Percentiles rank a stretch among this genome's conserved stretches.
These are phyloP conservation scores for Euclidia mi DNA, from an alignment of 2,888 invertebrate species.

Conservation along the genomic window DNA sequence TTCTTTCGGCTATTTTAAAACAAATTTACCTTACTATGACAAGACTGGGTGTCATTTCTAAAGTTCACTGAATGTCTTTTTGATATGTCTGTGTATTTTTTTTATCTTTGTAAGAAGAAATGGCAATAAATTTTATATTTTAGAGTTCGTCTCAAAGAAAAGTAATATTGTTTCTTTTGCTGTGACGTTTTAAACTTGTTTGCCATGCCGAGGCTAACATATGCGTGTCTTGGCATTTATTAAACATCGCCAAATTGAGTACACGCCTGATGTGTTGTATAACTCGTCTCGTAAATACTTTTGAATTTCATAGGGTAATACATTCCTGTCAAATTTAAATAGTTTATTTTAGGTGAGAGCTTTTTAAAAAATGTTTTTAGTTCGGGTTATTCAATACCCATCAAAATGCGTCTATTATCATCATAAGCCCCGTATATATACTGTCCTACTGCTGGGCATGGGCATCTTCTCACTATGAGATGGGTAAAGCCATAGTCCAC, in stretches of 20 bases:
- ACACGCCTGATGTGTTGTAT: constrained; percentile 30
- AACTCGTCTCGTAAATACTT: constrained; percentile 29
- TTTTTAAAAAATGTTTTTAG: too few relatives aligned
- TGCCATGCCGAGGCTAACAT: constrained; percentile 39
- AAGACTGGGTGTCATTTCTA: constrained; percentile 9
- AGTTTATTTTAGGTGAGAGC: not conserved
- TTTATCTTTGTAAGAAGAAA: constrained; percentile 45
- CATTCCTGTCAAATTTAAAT: constrained; percentile 20
- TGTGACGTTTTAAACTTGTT: constrained; percentile 53
- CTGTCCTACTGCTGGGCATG: too few relatives aligned
- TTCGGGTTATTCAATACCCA: too few relatives aligned
- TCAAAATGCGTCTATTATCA: too few relatives aligned
- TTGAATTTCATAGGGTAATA: constrained; percentile 19
- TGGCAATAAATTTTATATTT: constrained; percentile 54
- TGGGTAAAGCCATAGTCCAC: too few relatives aligned
- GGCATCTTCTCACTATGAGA: too few relatives aligned
- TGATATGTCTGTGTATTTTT: constrained; percentile 41
- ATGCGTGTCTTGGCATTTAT: constrained; percentile 43
- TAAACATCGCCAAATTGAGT: constrained; percentile 49
- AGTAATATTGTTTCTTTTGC: constrained; percentile 50
- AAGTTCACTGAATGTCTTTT: constrained; percentile 18
- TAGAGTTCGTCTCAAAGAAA: constrained; percentile 47
- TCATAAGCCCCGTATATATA: too few relatives aligned
- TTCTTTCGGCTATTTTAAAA: too few relatives aligned
- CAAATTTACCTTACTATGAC: constrained; percentile 16